Conservation (phyloP, 30 jellyfish, hydroid and myxozoan species). For the Aurelia sp. region DNA sequence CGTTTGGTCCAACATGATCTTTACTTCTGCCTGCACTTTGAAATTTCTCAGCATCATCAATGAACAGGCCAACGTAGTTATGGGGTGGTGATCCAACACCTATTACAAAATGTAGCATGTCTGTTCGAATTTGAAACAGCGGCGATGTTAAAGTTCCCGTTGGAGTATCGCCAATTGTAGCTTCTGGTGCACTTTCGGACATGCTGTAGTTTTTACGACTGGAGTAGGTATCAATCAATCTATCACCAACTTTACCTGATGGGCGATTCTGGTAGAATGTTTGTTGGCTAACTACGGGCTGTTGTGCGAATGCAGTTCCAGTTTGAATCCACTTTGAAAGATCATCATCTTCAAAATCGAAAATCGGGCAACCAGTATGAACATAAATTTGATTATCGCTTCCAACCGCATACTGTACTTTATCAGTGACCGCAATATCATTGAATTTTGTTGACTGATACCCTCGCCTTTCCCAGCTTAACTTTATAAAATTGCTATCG, state of each 20-base stretch:
- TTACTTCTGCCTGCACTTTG: slow-evolving; percentile 26
- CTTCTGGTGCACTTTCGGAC: slow-evolving; percentile 11
- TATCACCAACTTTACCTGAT: slow-evolving; percentile 50
- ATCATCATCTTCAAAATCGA: slow-evolving; percentile 57
- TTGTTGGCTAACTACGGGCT: slow-evolving; percentile 37
- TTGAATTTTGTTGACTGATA: neutral
- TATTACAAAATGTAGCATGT: slow-evolving; percentile 21
- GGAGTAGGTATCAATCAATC: slow-evolving; percentile 39
- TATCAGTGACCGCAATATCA: neutral
- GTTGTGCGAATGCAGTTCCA: slow-evolving; percentile 48
- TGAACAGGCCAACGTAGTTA: slow-evolving; percentile 14
- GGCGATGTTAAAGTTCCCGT: slow-evolving; percentile 69
- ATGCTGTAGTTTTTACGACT: slow-evolving; percentile 9
- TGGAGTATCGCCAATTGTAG: slow-evolving; percentile 26
- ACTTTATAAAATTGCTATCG: neutral
- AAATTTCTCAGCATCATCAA: slow-evolving; percentile 21
- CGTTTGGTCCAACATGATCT: neutral
- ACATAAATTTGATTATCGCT: slow-evolving; percentile 6
- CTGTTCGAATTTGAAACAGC: slow-evolving; percentile 40
- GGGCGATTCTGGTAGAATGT: neutral
- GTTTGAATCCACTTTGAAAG: slow-evolving; percentile 45
- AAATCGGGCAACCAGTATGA: slow-evolving; percentile 59
- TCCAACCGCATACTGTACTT: neutral
- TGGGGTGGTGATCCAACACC: slow-evolving; percentile 61
- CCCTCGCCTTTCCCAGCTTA: slow-evolving; percentile 23